phyloP scores from a whole-genome alignment of 2,888 invertebrate genomes.

The Crepidodera aurea region DNA sequence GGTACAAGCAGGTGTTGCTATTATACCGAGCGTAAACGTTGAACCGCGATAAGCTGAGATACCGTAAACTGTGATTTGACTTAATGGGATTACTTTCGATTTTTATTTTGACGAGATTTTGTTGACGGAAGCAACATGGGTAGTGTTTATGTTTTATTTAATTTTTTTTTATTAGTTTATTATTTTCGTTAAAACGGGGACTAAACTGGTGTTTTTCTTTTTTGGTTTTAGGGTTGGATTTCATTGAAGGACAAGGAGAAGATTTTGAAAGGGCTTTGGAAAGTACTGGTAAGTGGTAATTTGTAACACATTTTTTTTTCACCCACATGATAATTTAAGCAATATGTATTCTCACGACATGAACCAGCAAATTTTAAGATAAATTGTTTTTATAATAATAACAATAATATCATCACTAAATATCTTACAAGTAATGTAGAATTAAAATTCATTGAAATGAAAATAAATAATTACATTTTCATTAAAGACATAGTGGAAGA shows the following conservation, averaged over 20 bases:
- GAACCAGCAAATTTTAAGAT: too few species aligned
- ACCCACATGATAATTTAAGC: too few species aligned
- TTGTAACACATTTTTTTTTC: constrained; percentile 12
- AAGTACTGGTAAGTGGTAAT: constrained; percentile 73
- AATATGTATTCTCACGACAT: too few species aligned
- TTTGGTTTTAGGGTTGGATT: constrained; percentile 70
- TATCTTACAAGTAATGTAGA: too few species aligned
- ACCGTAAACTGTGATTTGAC: constrained; percentile 18
- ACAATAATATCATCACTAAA: too few species aligned
- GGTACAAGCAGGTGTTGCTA: constrained; percentile 18
- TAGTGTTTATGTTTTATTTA: constrained; percentile 19
- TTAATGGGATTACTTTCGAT: constrained; percentile 15
- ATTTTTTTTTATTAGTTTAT: not conserved
- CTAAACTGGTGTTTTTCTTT: constrained; percentile 15
- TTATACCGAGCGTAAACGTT: constrained; percentile 32
- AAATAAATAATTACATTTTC: too few species aligned
- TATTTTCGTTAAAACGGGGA: not conserved
- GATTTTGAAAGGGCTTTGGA: constrained; percentile 78
- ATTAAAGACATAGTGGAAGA: too few species aligned
- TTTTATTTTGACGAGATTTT: constrained; percentile 11
- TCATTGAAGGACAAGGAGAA: constrained; percentile 74
- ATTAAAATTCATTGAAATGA: too few species aligned
- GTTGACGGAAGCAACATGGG: constrained; percentile 25
- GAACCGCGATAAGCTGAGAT: constrained; percentile 23
- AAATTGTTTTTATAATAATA: too few species aligned